phyloP scores from a whole-genome alignment of 2,113 vertebrate species.

The Pionites leucogaster region DNA sequence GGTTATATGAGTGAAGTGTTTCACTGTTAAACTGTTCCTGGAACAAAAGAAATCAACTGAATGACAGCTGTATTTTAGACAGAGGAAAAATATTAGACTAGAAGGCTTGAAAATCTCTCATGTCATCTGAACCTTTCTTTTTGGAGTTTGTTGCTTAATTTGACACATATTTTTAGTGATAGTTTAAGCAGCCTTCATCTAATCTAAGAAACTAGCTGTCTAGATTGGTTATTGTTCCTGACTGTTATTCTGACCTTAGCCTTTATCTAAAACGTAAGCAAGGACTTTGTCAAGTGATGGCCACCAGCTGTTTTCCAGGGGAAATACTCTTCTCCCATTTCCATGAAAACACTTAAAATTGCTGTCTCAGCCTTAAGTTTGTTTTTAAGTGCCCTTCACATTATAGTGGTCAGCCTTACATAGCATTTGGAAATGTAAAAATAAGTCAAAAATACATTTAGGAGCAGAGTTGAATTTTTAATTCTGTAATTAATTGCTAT shows the following conservation, averaged over 20 bases:
- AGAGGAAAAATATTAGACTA: not conserved
- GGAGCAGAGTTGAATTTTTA: not conserved
- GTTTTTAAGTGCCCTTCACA: not conserved
- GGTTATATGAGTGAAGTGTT: not conserved
- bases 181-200: not conserved
- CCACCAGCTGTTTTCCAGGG: not conserved
- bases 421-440: not conserved
- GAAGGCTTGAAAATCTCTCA: not conserved
- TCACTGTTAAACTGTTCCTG: not conserved
- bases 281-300: not conserved
- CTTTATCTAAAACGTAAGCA: not conserved
- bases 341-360: not conserved
- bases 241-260: not conserved
- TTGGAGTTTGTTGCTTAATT: not conserved
- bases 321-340: not conserved
- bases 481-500: not conserved
- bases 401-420: not conserved
- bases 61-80: not conserved
- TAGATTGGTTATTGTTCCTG: not conserved
- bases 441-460: not conserved
- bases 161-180: not conserved
- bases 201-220: not conserved
- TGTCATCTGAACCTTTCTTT: not conserved
- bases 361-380: not conserved
- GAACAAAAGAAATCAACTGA: not conserved